Conservation (phyloP, 2,797 vertebrate genomes). For the Scomberomorus guttatus region DNA sequence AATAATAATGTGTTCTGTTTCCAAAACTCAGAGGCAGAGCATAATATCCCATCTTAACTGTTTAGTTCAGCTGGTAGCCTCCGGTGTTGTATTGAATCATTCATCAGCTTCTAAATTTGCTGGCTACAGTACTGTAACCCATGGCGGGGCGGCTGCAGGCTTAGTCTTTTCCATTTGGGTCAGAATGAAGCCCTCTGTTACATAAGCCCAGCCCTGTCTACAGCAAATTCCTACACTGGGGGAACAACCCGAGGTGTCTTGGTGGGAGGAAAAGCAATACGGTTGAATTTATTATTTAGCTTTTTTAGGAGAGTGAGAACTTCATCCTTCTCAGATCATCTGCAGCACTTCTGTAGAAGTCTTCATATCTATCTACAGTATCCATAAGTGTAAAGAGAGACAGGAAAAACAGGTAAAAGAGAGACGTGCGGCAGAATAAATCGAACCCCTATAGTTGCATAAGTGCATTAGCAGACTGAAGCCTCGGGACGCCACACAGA, state of each 20-base stretch:
- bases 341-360: neutral
- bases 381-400: neutral
- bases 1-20: neutral
- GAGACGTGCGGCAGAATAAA: constrained; percentile 9
- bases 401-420: neutral
- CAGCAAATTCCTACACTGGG: constrained; percentile 9
- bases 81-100: constrained; percentile 60
- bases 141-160: constrained; percentile 42
- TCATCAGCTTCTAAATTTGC: constrained; percentile 69
- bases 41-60: constrained; percentile 21
- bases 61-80: constrained; percentile 47
- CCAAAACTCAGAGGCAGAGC: constrained; percentile 16
- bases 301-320: neutral
- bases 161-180: constrained; percentile 76
- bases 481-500: constrained; percentile 31
- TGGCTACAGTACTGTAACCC: constrained; percentile 40
- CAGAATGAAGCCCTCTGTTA: constrained; percentile 58
- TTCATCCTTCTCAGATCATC: constrained; percentile 13
- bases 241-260: constrained; percentile 16
- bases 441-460: constrained; percentile 35
- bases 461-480: constrained; percentile 61
- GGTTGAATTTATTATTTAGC: constrained; percentile 29
- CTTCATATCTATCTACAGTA: neutral
- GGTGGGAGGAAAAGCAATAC: constrained; percentile 17
- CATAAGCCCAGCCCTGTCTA: constrained; percentile 41